Evolutionary conservation across 2,113 vertebrate genomes (phyloP), one percentile per base, ranked within the genome.

Genomic region (Rhagologus leucostigma): DNA sequence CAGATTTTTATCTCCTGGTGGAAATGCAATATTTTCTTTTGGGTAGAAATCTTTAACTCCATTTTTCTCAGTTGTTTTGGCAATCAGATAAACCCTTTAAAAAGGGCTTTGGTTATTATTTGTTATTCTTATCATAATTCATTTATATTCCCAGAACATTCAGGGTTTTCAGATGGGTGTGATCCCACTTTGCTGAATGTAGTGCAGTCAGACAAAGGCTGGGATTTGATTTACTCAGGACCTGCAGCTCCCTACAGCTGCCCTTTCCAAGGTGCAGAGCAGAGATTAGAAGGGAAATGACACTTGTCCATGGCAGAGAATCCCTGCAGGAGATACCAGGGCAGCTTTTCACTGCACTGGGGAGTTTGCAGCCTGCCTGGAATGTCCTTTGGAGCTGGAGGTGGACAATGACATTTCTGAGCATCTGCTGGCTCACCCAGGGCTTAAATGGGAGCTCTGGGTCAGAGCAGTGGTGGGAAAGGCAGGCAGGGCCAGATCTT

Each of bases 11-110:
- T 95, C 90, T 87, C 26, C 3, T 35, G 23, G 63, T 93, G 80
- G 71, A 95, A 94, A 94, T 53, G 73, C 4, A 87, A 13, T 64
- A 84, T 84, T 95, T 97, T 91, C 76, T 87, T 90, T 84, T 11
- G 46, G 80, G 52, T 27, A 81, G 57, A 89, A 90, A 87, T 81
- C 73, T 75, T 75, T 93, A 87, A 81, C 83, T 92, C 52, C 6
- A 18, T 85, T 91, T 94, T 95, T 84, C 78, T 67, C 75, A 33
- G 75, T 70, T 86, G 74, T 93, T 95, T 90, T 84, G 87, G 47
- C 68, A 84, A 70, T 83, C 71, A 93, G 92, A 95, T 95, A 93
- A 94, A 75, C 47, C 12, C 55, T 76, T 83, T 46, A 7, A 49
- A 74, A 91, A 44, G 21, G 29, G 23, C 57, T 75, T 73, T 92